phyloP scores from a whole-genome alignment of 2,113 vertebrate species.

The Tragelaphus imberbis region DNA sequence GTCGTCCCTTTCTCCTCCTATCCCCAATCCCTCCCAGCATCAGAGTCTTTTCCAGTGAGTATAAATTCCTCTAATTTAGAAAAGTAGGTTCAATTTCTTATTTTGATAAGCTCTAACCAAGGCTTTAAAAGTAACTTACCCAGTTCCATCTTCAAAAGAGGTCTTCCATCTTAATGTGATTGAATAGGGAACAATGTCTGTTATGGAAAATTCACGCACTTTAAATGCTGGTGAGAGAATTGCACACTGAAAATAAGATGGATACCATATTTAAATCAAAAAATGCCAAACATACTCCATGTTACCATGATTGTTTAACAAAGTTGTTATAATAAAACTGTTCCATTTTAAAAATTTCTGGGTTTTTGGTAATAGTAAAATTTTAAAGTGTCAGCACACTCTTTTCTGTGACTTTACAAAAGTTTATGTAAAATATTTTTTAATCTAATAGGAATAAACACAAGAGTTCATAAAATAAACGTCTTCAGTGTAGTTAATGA shows the following conservation, averaged over 20 bases:
- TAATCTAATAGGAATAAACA: neutral
- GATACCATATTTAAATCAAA: constrained; percentile 18
- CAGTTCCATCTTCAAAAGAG: constrained; percentile 89
- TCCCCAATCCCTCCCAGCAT: too few species aligned
- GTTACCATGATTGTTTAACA: neutral
- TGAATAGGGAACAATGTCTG: constrained; percentile 94
- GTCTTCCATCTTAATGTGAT: constrained; percentile 94
- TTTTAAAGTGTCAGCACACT: neutral
- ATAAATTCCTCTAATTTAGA: neutral
- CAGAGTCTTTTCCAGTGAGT: too few species aligned
- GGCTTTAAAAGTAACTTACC: constrained; percentile 79
- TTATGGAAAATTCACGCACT: constrained; percentile 97
- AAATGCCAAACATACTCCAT: neutral
- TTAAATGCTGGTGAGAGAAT: constrained; percentile 98
- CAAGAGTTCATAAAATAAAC: neutral
- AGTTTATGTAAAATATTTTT: constrained; percentile 17
- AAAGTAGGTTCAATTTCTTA: neutral
- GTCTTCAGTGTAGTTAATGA: neutral
- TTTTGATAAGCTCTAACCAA: neutral
- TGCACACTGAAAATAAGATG: constrained; percentile 86
- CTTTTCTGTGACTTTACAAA: neutral
- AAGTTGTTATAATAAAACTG: neutral
- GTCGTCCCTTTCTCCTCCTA: too few species aligned
- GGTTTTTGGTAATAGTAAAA: constrained; percentile 17
- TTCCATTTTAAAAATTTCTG: neutral